A percentile compares a stretch with the other conserved stretches of the same genome.
Evolutionary conservation across 2,888 invertebrate species (phyloP).

Genomic region (Stenurella melanura): DNA sequence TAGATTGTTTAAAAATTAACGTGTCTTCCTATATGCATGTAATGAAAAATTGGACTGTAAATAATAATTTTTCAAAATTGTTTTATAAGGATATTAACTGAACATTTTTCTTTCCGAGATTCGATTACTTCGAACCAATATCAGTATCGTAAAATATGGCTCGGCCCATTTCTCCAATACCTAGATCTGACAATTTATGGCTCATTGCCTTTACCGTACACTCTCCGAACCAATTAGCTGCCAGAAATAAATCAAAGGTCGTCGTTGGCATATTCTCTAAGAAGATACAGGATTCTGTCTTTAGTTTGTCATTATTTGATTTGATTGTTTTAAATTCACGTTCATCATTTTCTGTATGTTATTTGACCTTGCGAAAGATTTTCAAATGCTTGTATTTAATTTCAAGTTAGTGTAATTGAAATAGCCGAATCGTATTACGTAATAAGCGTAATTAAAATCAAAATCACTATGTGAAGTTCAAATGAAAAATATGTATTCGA

Average conservation of each 20-base stretch:
- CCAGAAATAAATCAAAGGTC: neutral
- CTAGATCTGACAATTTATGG: neutral
- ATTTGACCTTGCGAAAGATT: no score
- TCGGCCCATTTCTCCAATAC: slow-evolving; percentile 1
- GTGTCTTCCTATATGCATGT: no score
- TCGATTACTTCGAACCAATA: neutral
- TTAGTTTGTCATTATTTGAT: neutral
- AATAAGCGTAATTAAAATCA: no score
- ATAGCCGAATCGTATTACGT: no score
- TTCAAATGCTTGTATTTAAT: no score
- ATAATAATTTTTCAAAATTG: neutral
- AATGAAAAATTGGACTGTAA: no score
- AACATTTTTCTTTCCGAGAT: neutral
- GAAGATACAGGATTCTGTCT: neutral
- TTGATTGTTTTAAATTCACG: no score
- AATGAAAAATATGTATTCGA: no score
- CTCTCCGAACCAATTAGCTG: neutral
- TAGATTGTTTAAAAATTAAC: no score
- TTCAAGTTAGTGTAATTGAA: no score
- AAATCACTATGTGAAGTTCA: no score
- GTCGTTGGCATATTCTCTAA: neutral
- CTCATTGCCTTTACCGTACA: neutral
- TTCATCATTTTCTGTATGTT: no score
- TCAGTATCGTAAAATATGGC: neutral
- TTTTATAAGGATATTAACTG: neutral